phyloP scores from a whole-genome alignment of 35 echinoderm and acorn worm species.

The Ophiothrix spiculata region DNA sequence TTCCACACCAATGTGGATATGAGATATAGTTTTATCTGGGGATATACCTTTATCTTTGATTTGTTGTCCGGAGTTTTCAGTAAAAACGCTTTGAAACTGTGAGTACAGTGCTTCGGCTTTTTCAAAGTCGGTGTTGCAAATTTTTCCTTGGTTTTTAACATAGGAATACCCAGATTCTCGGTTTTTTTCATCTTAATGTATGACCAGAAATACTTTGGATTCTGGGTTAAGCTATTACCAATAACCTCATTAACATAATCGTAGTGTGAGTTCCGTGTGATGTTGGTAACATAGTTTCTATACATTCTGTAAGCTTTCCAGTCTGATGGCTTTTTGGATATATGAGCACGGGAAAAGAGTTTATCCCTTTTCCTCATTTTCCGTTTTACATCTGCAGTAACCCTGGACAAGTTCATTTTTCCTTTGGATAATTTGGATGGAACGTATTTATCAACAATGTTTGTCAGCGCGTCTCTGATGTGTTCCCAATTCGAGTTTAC shows the following conservation, averaged over 20 bases:
- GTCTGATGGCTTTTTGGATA: background rate
- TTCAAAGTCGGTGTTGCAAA: slow-evolving; percentile 19
- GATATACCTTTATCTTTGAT: slow-evolving; percentile 35
- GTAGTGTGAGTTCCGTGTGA: background rate
- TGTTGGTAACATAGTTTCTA: background rate
- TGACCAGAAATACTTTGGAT: background rate
- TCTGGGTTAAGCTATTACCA: background rate
- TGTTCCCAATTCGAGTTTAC: slow-evolving; percentile 42
- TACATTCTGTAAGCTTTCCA: background rate
- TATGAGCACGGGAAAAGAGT: slow-evolving; percentile 32
- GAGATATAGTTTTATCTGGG: slow-evolving; percentile 4
- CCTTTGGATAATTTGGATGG: slow-evolving; percentile 46
- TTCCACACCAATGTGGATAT: too few relatives aligned
- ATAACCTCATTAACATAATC: slow-evolving; percentile 25
- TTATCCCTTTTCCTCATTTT: slow-evolving; percentile 51
- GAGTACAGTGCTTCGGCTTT: background rate
- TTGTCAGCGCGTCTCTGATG: background rate
- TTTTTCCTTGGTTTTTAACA: slow-evolving; percentile 13
- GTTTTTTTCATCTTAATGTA: background rate
- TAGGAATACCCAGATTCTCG: background rate
- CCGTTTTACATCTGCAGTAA: slow-evolving; percentile 26
- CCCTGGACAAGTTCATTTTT: slow-evolving; percentile 41
- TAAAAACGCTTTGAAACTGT: slow-evolving; percentile 42
- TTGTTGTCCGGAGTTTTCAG: background rate
- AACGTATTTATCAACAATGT: slow-evolving; percentile 7